These are phyloP conservation scores for Oreocharis arfaki DNA, from an alignment of 2,113 vertebrate species.

Conservation along the genomic window DNA sequence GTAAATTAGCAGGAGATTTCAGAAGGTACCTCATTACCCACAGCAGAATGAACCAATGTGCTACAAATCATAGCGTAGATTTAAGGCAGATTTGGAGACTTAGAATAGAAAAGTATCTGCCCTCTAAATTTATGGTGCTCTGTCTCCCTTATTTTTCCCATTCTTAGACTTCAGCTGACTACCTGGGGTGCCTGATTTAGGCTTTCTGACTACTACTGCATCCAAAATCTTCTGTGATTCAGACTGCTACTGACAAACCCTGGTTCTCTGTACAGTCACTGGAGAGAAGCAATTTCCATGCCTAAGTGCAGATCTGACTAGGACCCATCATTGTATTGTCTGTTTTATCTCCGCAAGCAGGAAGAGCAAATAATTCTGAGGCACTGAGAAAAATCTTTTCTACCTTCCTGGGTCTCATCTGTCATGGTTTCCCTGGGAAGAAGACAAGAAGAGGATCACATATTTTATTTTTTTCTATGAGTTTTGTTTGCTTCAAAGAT, in stretches of 20 bases:
- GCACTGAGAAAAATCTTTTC: background rate
- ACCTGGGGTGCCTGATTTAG: background rate
- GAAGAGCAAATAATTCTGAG: background rate
- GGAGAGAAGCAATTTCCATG: background rate
- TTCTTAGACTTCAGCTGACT: background rate
- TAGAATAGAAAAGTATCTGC: background rate
- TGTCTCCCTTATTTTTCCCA: background rate
- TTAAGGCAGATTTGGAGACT: background rate
- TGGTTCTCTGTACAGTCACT: background rate
- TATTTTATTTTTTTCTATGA: background rate
- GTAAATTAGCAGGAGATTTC: background rate
- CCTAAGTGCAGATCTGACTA: background rate
- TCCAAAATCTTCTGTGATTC: conserved; percentile 4
- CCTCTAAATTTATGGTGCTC: background rate
- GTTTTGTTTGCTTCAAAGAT: background rate
- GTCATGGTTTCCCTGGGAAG: background rate
- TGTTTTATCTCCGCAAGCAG: background rate
- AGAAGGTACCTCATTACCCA: background rate
- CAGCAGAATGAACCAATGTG: background rate
- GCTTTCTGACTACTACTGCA: background rate
- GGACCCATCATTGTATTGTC: background rate
- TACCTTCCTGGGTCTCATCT: background rate
- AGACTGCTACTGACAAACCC: background rate
- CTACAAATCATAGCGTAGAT: background rate
- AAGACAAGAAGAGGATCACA: background rate